Conservation (phyloP, 2,888 invertebrate genomes). For the Sarcophaga carnaria region DNA sequence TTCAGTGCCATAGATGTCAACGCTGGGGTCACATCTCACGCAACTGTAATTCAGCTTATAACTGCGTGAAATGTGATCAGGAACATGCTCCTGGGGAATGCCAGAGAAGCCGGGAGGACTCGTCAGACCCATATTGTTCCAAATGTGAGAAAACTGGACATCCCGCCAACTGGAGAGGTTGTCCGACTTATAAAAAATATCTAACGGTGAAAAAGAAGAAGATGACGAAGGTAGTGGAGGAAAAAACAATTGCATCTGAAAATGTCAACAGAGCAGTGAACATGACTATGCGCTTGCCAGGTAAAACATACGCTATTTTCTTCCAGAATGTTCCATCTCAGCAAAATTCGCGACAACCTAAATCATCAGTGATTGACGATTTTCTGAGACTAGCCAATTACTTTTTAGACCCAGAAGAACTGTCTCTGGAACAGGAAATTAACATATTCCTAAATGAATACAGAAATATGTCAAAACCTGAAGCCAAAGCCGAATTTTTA, state of each 20-base stretch:
- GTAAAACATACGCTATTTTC: not conserved
- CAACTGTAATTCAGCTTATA: too few species aligned
- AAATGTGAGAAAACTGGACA: not conserved
- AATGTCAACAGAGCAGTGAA: not conserved
- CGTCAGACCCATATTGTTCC: not conserved
- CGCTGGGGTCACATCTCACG: too few species aligned
- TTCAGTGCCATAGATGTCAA: not conserved
- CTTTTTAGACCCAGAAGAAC: not conserved
- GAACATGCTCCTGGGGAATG: conserved; percentile 9
- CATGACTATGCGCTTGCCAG: not conserved
- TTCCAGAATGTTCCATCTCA: not conserved
- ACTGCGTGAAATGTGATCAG: conserved; percentile 3
- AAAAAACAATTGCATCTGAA: not conserved
- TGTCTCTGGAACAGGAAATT: not conserved
- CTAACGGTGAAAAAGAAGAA: not conserved
- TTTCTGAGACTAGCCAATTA: not conserved
- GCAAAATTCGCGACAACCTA: not conserved
- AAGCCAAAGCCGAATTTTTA: too few species aligned
- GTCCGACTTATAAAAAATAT: not conserved
- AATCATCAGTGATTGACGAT: not conserved
- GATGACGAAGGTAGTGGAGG: not conserved
- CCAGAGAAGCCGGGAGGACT: not conserved
- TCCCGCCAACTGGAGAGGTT: too few species aligned
- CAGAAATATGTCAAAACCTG: too few species aligned
- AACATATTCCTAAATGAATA: too few species aligned